Base-by-base conservation (phyloP, 2,797 vertebrate species). In the Liasis olivaceus region DNA sequence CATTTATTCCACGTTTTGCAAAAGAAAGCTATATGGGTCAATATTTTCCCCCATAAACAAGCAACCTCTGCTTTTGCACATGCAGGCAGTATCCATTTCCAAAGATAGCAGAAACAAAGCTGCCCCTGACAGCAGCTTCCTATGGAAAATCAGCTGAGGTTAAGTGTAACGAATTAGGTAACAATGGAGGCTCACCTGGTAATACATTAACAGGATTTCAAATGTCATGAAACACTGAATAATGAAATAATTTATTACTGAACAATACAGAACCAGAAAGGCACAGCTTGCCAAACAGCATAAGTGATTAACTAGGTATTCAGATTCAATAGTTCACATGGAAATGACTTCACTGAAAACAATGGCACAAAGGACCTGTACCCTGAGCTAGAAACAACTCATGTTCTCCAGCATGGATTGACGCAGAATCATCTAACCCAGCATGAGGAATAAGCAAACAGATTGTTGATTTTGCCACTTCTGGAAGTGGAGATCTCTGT, bases 201-300 rank as follows among this genome's bases (percentile, higher is more conserved):
- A 87, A 87, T 87, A 72, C 62, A 62, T 90, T 88, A 88, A 93
- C 69, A 42, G 59, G 66, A 81, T 64, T 84, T 64, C 22, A 88
- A 81, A 56, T 64, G 58, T 77, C 24, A 87, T 87, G 42, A 90
- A 90, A 51, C 47, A 77, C 0, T 64, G 92, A 88, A 90, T 90
- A 90, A 84, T 93, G 59, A 90, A 90, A 93, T 93, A 88, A 88
- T 93, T 47, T 64, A 28, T 88, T 62, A 12, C n/a, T 36, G n/a
- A 87, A 69, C n/a, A 88, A 56, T 64, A 22, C n/a, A 90, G 66
- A 88, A 90, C 13, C 56, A 88, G 85, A 64, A 90, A 54, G 56
- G 62, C 42, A 3, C 56, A 86, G 51, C 86, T 66, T 90, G 81
- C 88, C 86, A 86, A 69, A 85, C 54, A 24, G 42, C 14, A 9